Conservation (phyloP, 23 tunicate genomes). For the Ascidia mentula region DNA sequence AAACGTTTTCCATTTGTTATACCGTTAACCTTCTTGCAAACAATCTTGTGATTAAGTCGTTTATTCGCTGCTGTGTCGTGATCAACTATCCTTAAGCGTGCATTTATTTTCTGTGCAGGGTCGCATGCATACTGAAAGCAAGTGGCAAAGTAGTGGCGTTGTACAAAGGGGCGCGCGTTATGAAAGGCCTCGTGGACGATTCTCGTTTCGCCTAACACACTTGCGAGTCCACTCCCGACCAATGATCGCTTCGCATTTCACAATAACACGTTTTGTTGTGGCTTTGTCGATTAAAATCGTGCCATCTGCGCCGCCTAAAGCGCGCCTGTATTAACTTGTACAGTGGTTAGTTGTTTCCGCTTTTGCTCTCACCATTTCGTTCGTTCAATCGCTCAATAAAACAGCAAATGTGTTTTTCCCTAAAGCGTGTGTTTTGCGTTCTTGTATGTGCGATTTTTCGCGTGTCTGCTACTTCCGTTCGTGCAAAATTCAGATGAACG, state of each 20-base stretch:
- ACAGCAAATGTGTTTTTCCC: slow-evolving; percentile 7
- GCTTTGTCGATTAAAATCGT: neutral
- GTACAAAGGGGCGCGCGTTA: slow-evolving; percentile 10
- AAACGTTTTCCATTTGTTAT: neutral
- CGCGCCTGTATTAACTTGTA: slow-evolving; percentile 4
- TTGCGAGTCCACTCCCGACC: slow-evolving; percentile 3
- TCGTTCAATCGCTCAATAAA: slow-evolving; percentile 2
- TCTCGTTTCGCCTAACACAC: slow-evolving; percentile 13
- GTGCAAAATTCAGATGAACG: no score
- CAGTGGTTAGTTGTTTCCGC: slow-evolving; percentile 1
- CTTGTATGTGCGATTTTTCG: no score
- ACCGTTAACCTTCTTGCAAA: no score
- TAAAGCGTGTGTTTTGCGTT: no score
- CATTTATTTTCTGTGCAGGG: slow-evolving; percentile 6
- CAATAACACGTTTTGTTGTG: neutral
- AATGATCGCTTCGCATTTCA: slow-evolving; percentile 4
- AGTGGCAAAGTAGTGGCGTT: slow-evolving; percentile 11
- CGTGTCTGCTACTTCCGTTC: no score
- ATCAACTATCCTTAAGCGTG: neutral
- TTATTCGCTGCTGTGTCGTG: neutral
- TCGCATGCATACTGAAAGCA: slow-evolving; percentile 13
- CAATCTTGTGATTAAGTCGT: neutral
- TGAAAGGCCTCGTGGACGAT: neutral
- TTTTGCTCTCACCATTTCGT: neutral
- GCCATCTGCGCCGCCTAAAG: neutral